Evolutionary conservation across 2,888 invertebrate genomes (phyloP).

Genomic region (Anoplius nigerrimus): DNA sequence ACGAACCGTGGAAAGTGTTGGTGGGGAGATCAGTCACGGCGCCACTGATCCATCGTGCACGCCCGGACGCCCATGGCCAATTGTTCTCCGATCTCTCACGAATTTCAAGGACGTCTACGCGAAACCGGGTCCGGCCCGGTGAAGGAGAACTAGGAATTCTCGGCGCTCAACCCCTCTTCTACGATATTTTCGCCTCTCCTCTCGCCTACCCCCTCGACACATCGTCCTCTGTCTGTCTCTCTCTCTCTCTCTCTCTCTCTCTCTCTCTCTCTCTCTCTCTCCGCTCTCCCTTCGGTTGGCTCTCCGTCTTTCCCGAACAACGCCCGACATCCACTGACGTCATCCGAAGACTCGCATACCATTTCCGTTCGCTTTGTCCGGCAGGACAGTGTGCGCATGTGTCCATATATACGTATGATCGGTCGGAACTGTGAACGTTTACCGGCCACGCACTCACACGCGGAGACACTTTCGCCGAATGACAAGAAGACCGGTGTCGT

Average conservation of each 20-base stretch:
- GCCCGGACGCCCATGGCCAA: constrained; percentile 54
- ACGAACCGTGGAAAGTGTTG: constrained; percentile 9
- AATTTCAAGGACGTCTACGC: constrained; percentile 73
- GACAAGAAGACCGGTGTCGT: too few species aligned
- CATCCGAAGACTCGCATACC: constrained; percentile 49
- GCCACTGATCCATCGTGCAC: constrained; percentile 52
- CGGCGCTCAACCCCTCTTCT: constrained; percentile 13
- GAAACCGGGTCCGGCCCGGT: constrained; percentile 63
- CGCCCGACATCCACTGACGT: constrained; percentile 47
- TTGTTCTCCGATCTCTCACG: constrained; percentile 70
- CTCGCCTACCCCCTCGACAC: constrained; percentile 8
- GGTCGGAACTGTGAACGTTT: background rate
- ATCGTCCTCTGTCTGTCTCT: constrained; percentile 22
- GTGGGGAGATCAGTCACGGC: constrained; percentile 50
- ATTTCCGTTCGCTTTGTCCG: constrained; percentile 58
- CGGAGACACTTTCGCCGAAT: too few species aligned
- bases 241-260: background rate
- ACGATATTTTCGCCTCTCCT: background rate
- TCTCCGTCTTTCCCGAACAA: background rate
- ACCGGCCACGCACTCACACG: too few species aligned
- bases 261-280: background rate
- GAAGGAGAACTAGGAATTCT: constrained; percentile 42
- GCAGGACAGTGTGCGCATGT: constrained; percentile 7
- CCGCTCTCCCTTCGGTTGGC: background rate
- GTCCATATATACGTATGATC: too few species aligned